phyloP scores from a whole-genome alignment of 2,888 invertebrate genomes.

The Ophion slaviceki region DNA sequence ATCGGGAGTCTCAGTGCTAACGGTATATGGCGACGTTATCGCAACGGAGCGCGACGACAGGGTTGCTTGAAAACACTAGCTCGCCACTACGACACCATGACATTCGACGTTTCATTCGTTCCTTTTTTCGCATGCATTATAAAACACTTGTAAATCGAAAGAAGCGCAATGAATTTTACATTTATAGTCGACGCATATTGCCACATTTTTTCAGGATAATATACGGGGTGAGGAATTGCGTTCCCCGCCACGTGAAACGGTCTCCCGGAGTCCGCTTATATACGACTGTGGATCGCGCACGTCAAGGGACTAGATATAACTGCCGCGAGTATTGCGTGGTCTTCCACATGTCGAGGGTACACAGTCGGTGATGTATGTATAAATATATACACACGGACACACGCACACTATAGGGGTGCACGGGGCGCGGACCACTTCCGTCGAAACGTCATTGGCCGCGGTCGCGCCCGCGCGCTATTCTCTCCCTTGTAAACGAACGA shows the following conservation, averaged over 20 bases:
- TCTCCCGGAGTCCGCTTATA: conserved; percentile 1
- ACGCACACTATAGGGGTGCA: neutral
- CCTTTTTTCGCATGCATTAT: neutral
- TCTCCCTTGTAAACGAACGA: conserved; percentile 9
- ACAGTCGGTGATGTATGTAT: neutral
- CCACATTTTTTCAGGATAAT: neutral
- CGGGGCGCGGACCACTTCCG: conserved; percentile 57
- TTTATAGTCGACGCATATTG: neutral
- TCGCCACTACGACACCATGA: neutral
- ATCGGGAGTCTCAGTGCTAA: neutral
- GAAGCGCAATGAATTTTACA: neutral
- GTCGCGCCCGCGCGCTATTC: conserved; percentile 47
- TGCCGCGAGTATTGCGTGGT: conserved; percentile 27
- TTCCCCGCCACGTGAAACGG: conserved; percentile 5
- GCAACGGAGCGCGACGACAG: neutral
- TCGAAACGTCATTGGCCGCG: conserved; percentile 51
- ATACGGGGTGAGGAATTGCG: neutral
- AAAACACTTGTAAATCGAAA: neutral
- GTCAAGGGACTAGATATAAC: conserved; percentile 16
- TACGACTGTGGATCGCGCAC: conserved; percentile 11
- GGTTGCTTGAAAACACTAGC: neutral
- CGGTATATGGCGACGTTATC: neutral
- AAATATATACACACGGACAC: neutral
- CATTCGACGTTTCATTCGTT: neutral
- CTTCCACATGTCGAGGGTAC: conserved; percentile 27